Evolutionary conservation across 2,113 vertebrate species (phyloP).

Genomic region (Ahaetulla prasina): DNA sequence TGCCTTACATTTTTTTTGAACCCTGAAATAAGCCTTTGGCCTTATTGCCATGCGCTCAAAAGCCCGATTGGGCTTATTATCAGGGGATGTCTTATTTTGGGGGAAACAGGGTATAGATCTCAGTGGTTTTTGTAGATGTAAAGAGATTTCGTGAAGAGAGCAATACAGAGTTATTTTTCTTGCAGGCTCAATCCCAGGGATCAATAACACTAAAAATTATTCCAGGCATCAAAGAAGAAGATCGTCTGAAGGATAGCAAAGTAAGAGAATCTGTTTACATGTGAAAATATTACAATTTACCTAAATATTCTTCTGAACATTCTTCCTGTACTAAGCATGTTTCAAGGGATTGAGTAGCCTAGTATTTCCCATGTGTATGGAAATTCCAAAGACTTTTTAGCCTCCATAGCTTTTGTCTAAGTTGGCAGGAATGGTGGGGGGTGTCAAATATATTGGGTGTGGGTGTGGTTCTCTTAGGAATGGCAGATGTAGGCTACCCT

Average conservation of each 20-base stretch:
- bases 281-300: neutral
- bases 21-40: too few species aligned
- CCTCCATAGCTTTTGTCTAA: neutral
- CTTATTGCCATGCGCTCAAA: too few species aligned
- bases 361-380: neutral
- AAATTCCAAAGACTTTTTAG: neutral
- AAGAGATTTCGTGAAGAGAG: neutral
- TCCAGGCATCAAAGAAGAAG: slow-evolving; percentile 87
- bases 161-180: slow-evolving; percentile 5
- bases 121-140: neutral
- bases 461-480: neutral
- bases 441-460: neutral
- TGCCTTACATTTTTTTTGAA: too few species aligned
- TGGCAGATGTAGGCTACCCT: neutral
- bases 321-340: neutral
- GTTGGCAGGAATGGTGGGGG: neutral
- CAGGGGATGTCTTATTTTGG: too few species aligned
- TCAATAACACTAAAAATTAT: slow-evolving; percentile 95
- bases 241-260: slow-evolving; percentile 86
- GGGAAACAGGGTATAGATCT: too few species aligned
- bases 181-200: slow-evolving; percentile 90
- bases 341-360: neutral
- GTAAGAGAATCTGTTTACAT: slow-evolving; percentile 52
- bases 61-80: too few species aligned
- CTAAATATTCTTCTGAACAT: neutral